Percentiles rank a stretch among this genome's conserved stretches.
Conservation (phyloP, 2,888 invertebrate species). For the Diadegma fenestrale region DNA sequence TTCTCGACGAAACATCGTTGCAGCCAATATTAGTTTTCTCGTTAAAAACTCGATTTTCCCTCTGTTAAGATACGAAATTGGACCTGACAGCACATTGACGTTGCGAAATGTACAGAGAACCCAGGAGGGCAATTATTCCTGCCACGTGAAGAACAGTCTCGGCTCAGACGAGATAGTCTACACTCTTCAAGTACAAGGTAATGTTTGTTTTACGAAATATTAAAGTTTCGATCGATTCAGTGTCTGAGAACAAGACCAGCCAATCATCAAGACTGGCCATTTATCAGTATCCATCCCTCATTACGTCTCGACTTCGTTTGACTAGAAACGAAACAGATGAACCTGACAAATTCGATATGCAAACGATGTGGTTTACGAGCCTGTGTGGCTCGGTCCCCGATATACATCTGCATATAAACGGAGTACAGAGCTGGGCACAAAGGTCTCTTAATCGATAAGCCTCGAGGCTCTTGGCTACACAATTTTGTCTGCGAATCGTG, state of each 20-base stretch:
- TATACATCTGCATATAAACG: slow-evolving; percentile 40
- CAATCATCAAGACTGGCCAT: background rate
- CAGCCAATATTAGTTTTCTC: background rate
- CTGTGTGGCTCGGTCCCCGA: slow-evolving; percentile 13
- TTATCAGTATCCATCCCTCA: background rate
- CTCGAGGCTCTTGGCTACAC: slow-evolving; percentile 30
- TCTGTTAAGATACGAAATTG: slow-evolving; percentile 83
- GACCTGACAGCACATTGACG: slow-evolving; percentile 85
- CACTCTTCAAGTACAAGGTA: slow-evolving; percentile 86
- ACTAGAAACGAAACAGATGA: background rate
- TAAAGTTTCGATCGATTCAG: slow-evolving; percentile 54
- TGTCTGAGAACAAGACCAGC: slow-evolving; percentile 4
- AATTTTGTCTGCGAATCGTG: background rate
- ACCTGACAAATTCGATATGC: slow-evolving; percentile 22
- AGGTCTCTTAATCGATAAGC: slow-evolving; percentile 61
- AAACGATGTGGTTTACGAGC: slow-evolving; percentile 25
- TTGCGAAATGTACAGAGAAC: slow-evolving; percentile 86
- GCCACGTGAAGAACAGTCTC: slow-evolving; percentile 85
- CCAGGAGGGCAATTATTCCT: slow-evolving; percentile 87
- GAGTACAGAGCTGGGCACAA: slow-evolving; percentile 56
- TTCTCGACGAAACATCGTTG: background rate
- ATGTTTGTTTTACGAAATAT: slow-evolving; percentile 21
- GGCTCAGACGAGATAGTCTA: slow-evolving; percentile 86
- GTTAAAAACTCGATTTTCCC: background rate
- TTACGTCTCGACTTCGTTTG: background rate